Evolutionary conservation across 1,140 invertebrate species (phyloP).

Genomic region (Coboldia fuscipes): DNA sequence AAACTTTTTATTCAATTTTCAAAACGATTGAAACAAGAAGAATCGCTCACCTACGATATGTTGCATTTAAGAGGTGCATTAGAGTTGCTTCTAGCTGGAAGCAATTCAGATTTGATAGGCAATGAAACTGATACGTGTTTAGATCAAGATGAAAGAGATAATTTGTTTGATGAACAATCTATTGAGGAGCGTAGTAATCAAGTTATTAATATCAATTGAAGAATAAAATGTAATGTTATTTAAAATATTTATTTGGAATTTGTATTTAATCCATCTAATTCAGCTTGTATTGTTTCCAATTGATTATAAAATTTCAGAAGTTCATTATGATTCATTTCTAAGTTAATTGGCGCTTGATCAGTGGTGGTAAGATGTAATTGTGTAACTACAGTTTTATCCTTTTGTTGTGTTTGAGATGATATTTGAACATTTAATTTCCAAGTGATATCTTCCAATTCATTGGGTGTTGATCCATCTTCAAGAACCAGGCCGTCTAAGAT

Average conservation of each 20-base stretch:
- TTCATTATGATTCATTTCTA: slow-evolving; percentile 19
- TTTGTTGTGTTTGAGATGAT: slow-evolving; percentile 19
- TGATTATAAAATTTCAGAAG: slow-evolving; percentile 17
- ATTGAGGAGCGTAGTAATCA: too few species aligned
- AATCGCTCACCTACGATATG: slow-evolving; percentile 34
- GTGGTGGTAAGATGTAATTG: slow-evolving; percentile 16
- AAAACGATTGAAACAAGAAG: slow-evolving; percentile 39
- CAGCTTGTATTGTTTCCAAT: slow-evolving; percentile 16
- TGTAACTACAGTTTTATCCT: slow-evolving; percentile 14
- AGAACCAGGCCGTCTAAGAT: slow-evolving; percentile 15
- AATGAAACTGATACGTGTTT: too few species aligned
- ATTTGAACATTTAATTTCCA: slow-evolving; percentile 19
- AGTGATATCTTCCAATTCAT: slow-evolving; percentile 18
- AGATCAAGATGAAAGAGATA: too few species aligned
- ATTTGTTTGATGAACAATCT: too few species aligned
- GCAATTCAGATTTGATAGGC: slow-evolving; percentile 12
- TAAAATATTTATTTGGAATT: too few species aligned
- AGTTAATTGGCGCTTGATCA: slow-evolving; percentile 14
- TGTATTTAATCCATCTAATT: too few species aligned
- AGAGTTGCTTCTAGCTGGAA: slow-evolving; percentile 36
- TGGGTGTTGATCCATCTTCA: slow-evolving; percentile 9
- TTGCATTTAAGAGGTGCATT: slow-evolving; percentile 43
- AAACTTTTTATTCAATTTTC: slow-evolving; percentile 34
- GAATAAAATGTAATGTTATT: too few species aligned
- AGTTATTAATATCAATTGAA: too few species aligned